Evolutionary conservation across 2,797 vertebrate genomes (phyloP).

Genomic region (Schizopygopsis pylzovi): DNA sequence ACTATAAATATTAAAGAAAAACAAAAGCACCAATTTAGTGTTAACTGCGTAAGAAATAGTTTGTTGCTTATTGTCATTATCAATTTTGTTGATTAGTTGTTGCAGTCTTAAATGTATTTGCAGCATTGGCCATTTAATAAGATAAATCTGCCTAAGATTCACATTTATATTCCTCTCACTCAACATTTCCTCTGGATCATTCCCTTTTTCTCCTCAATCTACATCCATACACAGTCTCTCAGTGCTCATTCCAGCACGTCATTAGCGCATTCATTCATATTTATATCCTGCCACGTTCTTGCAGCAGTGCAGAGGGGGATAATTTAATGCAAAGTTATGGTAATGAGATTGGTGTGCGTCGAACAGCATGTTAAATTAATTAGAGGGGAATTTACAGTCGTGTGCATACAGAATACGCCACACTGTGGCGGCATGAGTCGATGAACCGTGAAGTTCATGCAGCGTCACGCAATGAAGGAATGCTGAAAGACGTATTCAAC

Average conservation of each 20-base stretch:
- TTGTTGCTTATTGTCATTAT: background rate
- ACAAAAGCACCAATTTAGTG: background rate
- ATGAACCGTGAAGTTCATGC: slow-evolving; percentile 14
- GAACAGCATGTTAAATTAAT: slow-evolving; percentile 41
- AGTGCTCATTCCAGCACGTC: background rate
- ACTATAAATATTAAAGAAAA: background rate
- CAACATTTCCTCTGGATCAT: background rate
- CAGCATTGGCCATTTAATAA: background rate
- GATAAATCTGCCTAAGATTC: background rate
- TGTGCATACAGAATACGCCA: background rate
- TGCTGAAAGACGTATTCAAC: background rate
- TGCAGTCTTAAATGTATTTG: background rate
- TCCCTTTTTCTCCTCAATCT: background rate
- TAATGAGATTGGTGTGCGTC: slow-evolving; percentile 20
- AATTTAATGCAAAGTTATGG: slow-evolving; percentile 33
- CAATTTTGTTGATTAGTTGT: background rate
- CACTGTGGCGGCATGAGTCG: background rate
- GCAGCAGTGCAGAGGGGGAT: slow-evolving; percentile 6
- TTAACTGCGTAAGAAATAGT: too few species aligned
- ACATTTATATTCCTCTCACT: slow-evolving; percentile 10
- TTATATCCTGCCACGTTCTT: slow-evolving; percentile 9
- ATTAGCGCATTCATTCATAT: slow-evolving; percentile 27
- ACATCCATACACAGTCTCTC: background rate
- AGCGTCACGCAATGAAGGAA: slow-evolving; percentile 16
- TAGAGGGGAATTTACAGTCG: slow-evolving; percentile 13